Evolutionary conservation across 2,113 vertebrate genomes (phyloP).

Genomic region (Lucifuga dentata): DNA sequence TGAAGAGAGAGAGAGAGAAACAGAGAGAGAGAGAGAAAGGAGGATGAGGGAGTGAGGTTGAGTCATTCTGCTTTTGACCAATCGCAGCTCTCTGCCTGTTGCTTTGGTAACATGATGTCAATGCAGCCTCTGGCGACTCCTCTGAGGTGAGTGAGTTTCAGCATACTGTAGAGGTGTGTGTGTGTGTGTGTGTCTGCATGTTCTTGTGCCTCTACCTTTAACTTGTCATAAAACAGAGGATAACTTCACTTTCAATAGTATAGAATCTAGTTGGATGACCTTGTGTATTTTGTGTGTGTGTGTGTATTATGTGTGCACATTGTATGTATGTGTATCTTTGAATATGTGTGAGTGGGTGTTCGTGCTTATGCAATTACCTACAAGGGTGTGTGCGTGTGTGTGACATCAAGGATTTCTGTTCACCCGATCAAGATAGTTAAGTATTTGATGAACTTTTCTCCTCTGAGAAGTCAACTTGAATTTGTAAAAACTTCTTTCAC

Average conservation of each 20-base stretch:
- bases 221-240: too few relatives aligned
- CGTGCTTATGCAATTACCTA: too few relatives aligned
- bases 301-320: background rate
- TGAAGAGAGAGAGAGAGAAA: constrained; percentile 14
- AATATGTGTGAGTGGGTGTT: too few relatives aligned
- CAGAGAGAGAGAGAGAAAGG: constrained; percentile 35
- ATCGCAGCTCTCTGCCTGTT: constrained; percentile 71
- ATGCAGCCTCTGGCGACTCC: constrained; percentile 64
- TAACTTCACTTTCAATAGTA: too few relatives aligned
- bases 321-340: too few relatives aligned
- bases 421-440: constrained; percentile 25
- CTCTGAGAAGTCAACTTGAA: constrained; percentile 12
- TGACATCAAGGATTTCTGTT: constrained; percentile 34
- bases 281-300: background rate
- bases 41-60: constrained; percentile 61
- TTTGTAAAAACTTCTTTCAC: constrained; percentile 36
- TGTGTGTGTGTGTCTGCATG: background rate
- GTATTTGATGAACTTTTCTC: constrained; percentile 36
- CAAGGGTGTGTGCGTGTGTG: too few relatives aligned
- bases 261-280: background rate
- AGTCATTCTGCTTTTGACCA: constrained; percentile 70
- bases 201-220: too few relatives aligned
- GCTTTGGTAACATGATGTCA: constrained; percentile 80
- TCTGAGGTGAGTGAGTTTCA: constrained; percentile 52
- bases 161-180: background rate